Percentiles rank a stretch among this genome's conserved stretches.
Evolutionary conservation across 2,797 vertebrate genomes (phyloP).

Genomic region (Denticeps clupeoides): DNA sequence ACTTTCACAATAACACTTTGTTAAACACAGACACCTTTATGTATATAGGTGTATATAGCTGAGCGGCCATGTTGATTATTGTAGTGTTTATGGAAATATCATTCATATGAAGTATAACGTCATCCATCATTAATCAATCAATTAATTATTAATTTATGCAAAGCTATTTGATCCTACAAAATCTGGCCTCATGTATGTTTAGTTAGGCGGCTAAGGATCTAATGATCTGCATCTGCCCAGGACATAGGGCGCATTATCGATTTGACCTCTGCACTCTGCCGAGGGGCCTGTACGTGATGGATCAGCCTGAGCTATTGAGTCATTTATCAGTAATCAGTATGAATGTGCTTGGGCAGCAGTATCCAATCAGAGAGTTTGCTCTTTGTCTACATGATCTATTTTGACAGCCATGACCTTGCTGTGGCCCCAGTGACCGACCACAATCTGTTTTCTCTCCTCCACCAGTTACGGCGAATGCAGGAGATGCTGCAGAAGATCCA

Average conservation of each 20-base stretch:
- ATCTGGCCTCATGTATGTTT: too few species aligned
- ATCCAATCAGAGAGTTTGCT: not conserved
- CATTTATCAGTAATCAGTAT: not conserved
- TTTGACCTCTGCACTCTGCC: not conserved
- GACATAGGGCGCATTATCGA: not conserved
- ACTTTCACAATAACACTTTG: too few species aligned
- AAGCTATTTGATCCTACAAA: too few species aligned
- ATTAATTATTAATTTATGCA: too few species aligned
- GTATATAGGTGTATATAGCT: too few species aligned
- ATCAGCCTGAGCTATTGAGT: not conserved
- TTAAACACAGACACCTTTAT: too few species aligned
- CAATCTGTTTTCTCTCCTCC: constrained; percentile 3
- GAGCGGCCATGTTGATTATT: too few species aligned
- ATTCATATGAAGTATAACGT: too few species aligned
- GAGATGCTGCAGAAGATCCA: constrained; percentile 70
- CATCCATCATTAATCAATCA: too few species aligned
- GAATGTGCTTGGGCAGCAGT: not conserved
- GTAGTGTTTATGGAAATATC: too few species aligned
- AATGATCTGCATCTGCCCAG: too few species aligned
- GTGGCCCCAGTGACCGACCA: not conserved
- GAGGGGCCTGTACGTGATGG: not conserved
- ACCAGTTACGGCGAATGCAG: constrained; percentile 66
- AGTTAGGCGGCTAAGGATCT: not conserved
- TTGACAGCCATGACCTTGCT: not conserved
- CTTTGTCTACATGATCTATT: not conserved